Conservation (phyloP, 2,888 invertebrate species). For the Drosophila kuntzei region DNA sequence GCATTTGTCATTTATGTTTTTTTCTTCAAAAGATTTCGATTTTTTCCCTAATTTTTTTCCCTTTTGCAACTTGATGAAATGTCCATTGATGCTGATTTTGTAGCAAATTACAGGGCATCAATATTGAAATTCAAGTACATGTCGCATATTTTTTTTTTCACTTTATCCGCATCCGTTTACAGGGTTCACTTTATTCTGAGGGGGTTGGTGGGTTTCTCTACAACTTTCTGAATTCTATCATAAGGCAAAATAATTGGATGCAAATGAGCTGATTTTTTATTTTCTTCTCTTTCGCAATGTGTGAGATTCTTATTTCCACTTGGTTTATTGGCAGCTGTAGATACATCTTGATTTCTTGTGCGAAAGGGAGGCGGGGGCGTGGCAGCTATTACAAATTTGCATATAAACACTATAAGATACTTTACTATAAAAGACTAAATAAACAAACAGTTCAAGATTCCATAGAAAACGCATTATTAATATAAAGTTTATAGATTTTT, state of each 20-base stretch:
- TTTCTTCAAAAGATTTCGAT: conserved; percentile 3
- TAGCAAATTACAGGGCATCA: conserved; percentile 70
- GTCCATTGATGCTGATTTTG: conserved; percentile 67
- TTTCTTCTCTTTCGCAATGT: conserved; percentile 2
- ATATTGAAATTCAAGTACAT: conserved; percentile 70
- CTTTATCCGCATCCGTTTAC: conserved; percentile 25
- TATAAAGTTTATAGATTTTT: no score
- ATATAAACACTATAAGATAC: conserved; percentile 40
- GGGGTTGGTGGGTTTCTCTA: not conserved
- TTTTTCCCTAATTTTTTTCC: conserved; percentile 23
- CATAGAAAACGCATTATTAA: no score
- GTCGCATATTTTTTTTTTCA: conserved; percentile 50
- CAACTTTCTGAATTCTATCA: conserved; percentile 4
- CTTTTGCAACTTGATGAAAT: conserved; percentile 59
- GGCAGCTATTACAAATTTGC: conserved; percentile 32
- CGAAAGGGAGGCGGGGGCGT: not conserved
- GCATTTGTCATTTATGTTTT: conserved; percentile 71
- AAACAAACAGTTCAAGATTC: not conserved
- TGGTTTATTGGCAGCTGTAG: conserved; percentile 17
- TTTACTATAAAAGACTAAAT: not conserved
- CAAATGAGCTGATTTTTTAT: conserved; percentile 58
- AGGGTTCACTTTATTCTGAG: not conserved
- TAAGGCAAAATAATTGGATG: conserved; percentile 68
- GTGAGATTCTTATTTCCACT: conserved; percentile 19
- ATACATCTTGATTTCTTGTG: conserved; percentile 5